Evolutionary conservation across 1,140 invertebrate genomes (phyloP).

Genomic region (Drosophila subobscura): DNA sequence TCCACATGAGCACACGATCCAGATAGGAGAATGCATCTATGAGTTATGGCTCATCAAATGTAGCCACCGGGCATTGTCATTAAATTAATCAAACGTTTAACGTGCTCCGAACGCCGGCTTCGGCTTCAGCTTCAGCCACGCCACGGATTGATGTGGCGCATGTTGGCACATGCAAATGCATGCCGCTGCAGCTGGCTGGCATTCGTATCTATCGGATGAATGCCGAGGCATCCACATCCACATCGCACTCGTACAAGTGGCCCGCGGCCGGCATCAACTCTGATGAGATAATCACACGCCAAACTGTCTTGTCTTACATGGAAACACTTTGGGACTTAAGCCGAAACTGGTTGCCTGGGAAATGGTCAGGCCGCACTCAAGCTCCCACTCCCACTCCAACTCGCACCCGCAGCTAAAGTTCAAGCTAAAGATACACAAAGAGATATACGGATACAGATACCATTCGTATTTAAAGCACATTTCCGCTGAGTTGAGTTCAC

Average conservation of each 20-base stretch:
- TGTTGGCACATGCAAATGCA: conserved; percentile 76
- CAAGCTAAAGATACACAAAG: neutral
- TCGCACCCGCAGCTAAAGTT: no score
- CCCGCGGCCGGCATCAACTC: conserved; percentile 39
- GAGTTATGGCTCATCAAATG: conserved; percentile 40
- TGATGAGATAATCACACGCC: conserved; percentile 73
- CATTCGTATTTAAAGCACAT: conserved; percentile 32
- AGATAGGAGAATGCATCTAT: conserved; percentile 12
- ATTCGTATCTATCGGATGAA: conserved; percentile 51
- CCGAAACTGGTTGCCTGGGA: conserved; percentile 32
- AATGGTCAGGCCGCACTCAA: conserved; percentile 11
- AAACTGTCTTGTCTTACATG: conserved; percentile 66
- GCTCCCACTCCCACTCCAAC: no score
- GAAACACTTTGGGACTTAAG: conserved; percentile 44
- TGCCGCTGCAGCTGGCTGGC: conserved; percentile 43
- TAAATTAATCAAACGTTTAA: conserved; percentile 78
- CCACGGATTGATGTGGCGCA: conserved; percentile 47
- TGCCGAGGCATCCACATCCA: conserved; percentile 19
- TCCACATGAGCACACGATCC: conserved; percentile 12
- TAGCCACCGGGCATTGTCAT: conserved; percentile 71
- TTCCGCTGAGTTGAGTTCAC: conserved; percentile 42
- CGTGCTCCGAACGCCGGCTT: conserved; percentile 50
- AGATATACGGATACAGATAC: conserved; percentile 10
- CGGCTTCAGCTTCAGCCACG: conserved; percentile 40
- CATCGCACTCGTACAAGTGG: conserved; percentile 28